These are phyloP conservation scores for Anabas testudineus DNA, from an alignment of 2,797 vertebrate species.

Conservation along the genomic window DNA sequence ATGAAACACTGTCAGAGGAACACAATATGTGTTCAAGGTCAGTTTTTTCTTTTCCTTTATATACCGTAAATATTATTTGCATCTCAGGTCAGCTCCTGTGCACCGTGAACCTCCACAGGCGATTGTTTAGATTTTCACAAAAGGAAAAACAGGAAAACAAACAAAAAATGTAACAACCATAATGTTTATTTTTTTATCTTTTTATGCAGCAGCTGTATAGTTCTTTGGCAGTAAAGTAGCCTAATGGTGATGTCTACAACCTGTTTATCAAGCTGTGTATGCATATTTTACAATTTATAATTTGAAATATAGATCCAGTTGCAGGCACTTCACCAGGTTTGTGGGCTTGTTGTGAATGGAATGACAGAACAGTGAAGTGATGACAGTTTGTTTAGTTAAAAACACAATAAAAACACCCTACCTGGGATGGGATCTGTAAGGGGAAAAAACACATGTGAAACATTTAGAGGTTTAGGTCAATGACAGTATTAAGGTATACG, in stretches of 20 bases:
- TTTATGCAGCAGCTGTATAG: background rate
- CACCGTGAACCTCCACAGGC: too few species aligned
- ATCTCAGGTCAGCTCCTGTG: too few species aligned
- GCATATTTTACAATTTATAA: background rate
- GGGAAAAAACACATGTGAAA: conserved; percentile 57
- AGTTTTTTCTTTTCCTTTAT: background rate
- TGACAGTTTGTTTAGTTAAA: conserved; percentile 15
- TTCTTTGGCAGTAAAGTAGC: background rate
- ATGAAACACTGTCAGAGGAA: conserved; percentile 10
- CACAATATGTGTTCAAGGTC: background rate
- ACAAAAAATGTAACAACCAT: background rate
- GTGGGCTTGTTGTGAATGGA: conserved; percentile 56
- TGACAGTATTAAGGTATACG: background rate
- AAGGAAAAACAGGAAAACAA: too few species aligned
- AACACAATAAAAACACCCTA: conserved; percentile 56
- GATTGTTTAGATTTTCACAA: background rate
- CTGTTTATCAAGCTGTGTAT: background rate
- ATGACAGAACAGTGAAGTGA: conserved; percentile 18
- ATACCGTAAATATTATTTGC: background rate
- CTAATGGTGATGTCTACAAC: background rate
- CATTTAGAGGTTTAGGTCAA: conserved; percentile 29
- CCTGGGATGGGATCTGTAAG: conserved; percentile 80
- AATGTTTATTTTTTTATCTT: background rate
- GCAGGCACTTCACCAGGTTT: conserved; percentile 50
- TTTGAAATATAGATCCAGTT: background rate